These are phyloP conservation scores for Sebastes diploproa DNA, from an alignment of 2,797 vertebrate species.

Conservation along the genomic window DNA sequence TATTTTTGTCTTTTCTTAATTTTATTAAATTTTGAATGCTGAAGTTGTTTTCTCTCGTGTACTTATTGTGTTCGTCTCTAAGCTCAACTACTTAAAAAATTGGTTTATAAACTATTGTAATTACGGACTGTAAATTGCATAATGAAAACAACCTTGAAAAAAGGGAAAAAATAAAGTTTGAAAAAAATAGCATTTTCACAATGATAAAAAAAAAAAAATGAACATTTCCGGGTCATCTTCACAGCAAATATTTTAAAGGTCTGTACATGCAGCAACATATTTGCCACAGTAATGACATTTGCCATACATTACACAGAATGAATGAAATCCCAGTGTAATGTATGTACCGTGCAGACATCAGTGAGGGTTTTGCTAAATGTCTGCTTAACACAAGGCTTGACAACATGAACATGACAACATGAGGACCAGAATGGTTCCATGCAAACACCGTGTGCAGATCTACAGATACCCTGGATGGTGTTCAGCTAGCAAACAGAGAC, in stretches of 20 bases:
- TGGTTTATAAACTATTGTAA: too few species aligned
- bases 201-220: too few species aligned
- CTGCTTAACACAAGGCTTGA: slow-evolving; percentile 8
- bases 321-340: not conserved
- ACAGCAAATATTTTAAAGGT: not conserved
- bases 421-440: slow-evolving; percentile 21
- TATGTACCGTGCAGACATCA: not conserved
- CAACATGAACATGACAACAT: slow-evolving; percentile 12
- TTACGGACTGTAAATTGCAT: too few species aligned
- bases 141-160: too few species aligned
- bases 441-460: slow-evolving; percentile 33
- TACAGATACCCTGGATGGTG: slow-evolving; percentile 63
- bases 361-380: not conserved
- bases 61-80: too few species aligned
- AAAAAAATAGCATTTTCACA: too few species aligned
- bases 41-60: too few species aligned
- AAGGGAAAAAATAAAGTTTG: too few species aligned
- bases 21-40: too few species aligned
- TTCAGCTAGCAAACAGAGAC: slow-evolving; percentile 48
- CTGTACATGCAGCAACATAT: slow-evolving; percentile 7
- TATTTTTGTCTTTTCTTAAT: too few species aligned
- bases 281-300: not conserved
- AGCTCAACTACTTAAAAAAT: too few species aligned
- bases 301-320: not conserved
- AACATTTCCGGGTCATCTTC: not conserved